Base-by-base conservation (phyloP, 2,888 invertebrate genomes). In the Aquatica leii region DNA sequence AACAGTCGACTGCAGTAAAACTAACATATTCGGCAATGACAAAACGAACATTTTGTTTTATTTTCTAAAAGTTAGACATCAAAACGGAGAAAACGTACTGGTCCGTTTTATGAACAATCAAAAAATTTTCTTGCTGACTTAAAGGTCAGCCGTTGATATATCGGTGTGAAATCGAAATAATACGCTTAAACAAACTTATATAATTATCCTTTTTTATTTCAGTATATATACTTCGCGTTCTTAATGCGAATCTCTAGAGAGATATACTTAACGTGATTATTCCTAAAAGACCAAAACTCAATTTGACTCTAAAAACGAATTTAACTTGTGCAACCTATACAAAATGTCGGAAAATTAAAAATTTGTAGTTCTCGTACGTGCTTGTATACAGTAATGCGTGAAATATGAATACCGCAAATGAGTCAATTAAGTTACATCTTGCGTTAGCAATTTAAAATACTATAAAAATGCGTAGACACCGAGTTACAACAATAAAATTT, bases 131-230 rank as follows among this genome's bases (percentile, higher is more conserved):
- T 20, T 49, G 50, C 57, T 57, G 50, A 57, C 49, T 51, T 43
- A 57, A 51, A 52, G 41, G 41, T 43, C 41, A 43, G 41, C 41
- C 14, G 15, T 43, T 43, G 14, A 17, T 43, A 43, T n/a, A n/a
- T n/a, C n/a, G n/a, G n/a, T n/a, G n/a, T n/a, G n/a, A n/a, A n/a
- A n/a, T n/a, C n/a, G n/a, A n/a, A n/a, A n/a, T n/a, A n/a, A n/a
- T n/a, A n/a, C n/a, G n/a, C n/a, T n/a, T n/a, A n/a, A n/a, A n/a
- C n/a, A n/a, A n/a, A n/a, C n/a, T n/a, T n/a, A n/a, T n/a, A 61
- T 61, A 65, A 67, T 67, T 67, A 62, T 48, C 60, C 51, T 53
- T 34, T 56, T 56, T 61, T 63, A 61, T 60, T 59, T 63, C 59
- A 56, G 46, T 49, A 52, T 20, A 59, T 48, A 55, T 35, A 61